Percentiles rank a stretch among this genome's conserved stretches.
These are phyloP conservation scores for Merops nubicus DNA, from an alignment of 2,113 vertebrate species.

Conservation along the genomic window DNA sequence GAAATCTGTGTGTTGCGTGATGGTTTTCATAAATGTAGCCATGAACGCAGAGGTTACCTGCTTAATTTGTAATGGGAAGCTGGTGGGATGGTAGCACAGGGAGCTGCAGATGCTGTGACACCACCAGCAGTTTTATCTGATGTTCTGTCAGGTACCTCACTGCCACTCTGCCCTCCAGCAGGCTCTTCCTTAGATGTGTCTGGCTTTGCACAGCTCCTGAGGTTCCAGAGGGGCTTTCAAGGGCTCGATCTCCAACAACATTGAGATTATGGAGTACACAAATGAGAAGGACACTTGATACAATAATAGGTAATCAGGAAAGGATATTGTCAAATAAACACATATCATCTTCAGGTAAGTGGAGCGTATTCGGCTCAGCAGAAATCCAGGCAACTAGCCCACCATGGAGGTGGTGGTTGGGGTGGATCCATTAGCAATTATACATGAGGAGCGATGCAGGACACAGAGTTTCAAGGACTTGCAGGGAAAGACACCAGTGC, in stretches of 20 bases:
- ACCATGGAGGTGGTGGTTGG: background rate
- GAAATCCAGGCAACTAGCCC: background rate
- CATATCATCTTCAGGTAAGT: background rate
- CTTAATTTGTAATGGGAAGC: background rate
- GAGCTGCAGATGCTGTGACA: background rate
- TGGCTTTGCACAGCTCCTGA: background rate
- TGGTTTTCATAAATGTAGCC: background rate
- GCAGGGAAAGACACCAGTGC: background rate
- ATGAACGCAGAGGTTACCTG: background rate
- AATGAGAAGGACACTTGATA: background rate
- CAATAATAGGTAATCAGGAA: background rate
- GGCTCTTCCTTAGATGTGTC: background rate
- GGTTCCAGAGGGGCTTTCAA: background rate
- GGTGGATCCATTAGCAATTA: background rate
- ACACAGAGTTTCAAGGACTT: background rate
- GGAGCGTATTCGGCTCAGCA: background rate
- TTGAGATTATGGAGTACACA: background rate
- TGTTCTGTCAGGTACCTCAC: fast-evolving
- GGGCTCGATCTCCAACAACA: background rate
- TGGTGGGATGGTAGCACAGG: fast-evolving
- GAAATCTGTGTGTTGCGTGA: background rate
- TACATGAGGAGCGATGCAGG: background rate
- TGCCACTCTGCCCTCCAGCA: background rate
- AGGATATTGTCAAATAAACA: background rate
- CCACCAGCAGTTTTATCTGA: background rate